phyloP scores from a whole-genome alignment of 1,140 invertebrate species.

The Pentalonia nigronervosa region DNA sequence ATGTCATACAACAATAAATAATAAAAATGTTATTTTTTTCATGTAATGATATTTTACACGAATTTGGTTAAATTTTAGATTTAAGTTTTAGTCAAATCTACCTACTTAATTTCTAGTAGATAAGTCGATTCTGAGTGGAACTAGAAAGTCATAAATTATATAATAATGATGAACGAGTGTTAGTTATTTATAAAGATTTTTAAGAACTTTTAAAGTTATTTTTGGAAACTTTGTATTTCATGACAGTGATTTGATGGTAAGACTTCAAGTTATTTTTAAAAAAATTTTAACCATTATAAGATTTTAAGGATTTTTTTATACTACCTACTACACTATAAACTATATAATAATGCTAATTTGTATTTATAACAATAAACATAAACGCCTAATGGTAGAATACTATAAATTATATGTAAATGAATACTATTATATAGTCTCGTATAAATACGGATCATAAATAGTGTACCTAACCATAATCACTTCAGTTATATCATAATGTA shows the following conservation, averaged over 20 bases:
- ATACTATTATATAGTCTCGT: neutral
- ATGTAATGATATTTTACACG: neutral
- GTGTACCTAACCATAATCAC: neutral
- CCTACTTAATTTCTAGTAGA: neutral
- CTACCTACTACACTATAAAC: too few relatives aligned
- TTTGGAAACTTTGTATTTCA: neutral
- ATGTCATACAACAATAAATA: neutral
- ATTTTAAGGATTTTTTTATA: neutral
- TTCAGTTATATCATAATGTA: neutral
- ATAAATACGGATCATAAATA: neutral
- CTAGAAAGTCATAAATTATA: neutral
- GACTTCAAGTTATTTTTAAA: neutral
- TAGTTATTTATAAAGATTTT: neutral
- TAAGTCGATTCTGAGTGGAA: neutral
- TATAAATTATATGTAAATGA: neutral
- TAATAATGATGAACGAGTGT: neutral
- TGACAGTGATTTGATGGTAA: neutral
- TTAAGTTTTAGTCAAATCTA: too few relatives aligned
- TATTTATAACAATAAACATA: too few relatives aligned
- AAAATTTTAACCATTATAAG: neutral
- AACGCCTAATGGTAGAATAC: neutral
- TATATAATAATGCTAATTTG: too few relatives aligned
- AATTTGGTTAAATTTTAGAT: too few relatives aligned
- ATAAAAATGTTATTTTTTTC: neutral
- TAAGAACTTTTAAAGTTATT: neutral